Evolutionary conservation across 35 echinoderm and acorn worm species (phyloP).

Genomic region (Chiridota heheva): DNA sequence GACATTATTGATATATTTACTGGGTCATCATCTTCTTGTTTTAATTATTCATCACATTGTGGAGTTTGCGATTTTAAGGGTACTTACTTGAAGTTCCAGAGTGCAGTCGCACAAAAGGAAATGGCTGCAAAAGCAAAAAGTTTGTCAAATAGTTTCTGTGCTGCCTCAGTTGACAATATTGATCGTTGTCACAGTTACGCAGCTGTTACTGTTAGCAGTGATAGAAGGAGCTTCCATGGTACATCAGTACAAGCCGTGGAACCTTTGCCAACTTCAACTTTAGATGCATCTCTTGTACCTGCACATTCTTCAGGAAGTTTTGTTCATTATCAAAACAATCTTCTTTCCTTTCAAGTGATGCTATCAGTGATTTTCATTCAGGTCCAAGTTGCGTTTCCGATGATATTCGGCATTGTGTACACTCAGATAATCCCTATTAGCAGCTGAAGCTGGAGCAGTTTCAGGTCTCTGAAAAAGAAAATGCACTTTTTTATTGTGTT

Average conservation of each 20-base stretch:
- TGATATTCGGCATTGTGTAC: not conserved
- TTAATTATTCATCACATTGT: constrained; percentile 10
- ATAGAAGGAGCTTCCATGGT: constrained; percentile 48
- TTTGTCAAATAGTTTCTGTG: constrained; percentile 6
- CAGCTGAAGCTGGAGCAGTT: constrained; percentile 5
- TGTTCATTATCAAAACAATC: too few species aligned
- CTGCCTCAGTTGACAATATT: constrained; percentile 55
- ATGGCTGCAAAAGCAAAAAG: constrained; percentile 12
- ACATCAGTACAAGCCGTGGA: constrained; percentile 61
- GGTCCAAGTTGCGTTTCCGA: too few species aligned
- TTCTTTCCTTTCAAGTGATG: not conserved
- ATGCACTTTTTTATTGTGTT: not conserved
- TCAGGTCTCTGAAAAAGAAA: not conserved
- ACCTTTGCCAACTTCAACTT: constrained; percentile 18
- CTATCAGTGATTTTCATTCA: not conserved
- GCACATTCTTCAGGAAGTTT: not conserved
- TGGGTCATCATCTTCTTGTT: constrained; percentile 24
- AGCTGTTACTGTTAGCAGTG: constrained; percentile 12
- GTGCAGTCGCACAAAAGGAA: not conserved
- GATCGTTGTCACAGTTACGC: constrained; percentile 21
- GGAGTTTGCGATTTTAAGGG: constrained; percentile 28
- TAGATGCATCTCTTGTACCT: not conserved
- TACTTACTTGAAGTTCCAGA: constrained; percentile 26
- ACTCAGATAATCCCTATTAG: not conserved
- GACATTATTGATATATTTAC: constrained; percentile 54